Base-by-base conservation (phyloP, 2,113 vertebrate species). In the Oceanites oceanicus region DNA sequence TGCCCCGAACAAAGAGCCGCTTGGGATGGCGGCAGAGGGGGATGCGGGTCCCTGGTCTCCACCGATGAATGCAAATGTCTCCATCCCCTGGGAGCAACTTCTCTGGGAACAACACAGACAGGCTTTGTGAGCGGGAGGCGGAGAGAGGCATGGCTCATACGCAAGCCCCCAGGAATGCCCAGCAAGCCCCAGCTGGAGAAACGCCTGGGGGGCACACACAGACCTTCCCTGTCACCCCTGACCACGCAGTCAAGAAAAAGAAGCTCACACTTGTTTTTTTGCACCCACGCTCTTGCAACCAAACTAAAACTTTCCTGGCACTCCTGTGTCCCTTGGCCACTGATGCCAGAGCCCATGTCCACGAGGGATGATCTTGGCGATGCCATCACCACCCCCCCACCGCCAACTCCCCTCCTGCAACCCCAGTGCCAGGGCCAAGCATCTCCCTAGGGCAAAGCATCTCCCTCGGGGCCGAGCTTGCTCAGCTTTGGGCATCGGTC, bases 61-160 rank as follows among this genome's bases (percentile, higher is more conserved):
- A 71, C 26, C 1, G 55, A 77, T 70, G 87, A 97, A 97, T 96
- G 79, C 92, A 97, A 97, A 97, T 92, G 80, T 77, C 52, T 93
- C 44, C 68, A 63, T 70, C 38, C 73, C 86, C 84, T 47, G 77
- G 76, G 89, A 95, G 86, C 79, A 90, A 71, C 73, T 74, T 44
- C 71, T 86, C 74, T 29, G 86, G 71, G 80, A 92, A 50, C 47
- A 88, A 87, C 70, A 96, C 68, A 94, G 90, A 84, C 27, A 1
- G 61, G 88, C 95, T 93, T 92, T 96, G 96, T 97, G 71, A 96
- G 62, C 34, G 0, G 53, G 40, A 93, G 59, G 77, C 65, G 3
- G 49, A 91, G 49, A 50, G 66, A 72, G 49, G 73, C 87, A 38
- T 58, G 15, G 8, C 53, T 93, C 62, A 42, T 78, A 78, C 56